phyloP scores from a whole-genome alignment of 2,888 invertebrate species.

The Phaedon cochleariae region DNA sequence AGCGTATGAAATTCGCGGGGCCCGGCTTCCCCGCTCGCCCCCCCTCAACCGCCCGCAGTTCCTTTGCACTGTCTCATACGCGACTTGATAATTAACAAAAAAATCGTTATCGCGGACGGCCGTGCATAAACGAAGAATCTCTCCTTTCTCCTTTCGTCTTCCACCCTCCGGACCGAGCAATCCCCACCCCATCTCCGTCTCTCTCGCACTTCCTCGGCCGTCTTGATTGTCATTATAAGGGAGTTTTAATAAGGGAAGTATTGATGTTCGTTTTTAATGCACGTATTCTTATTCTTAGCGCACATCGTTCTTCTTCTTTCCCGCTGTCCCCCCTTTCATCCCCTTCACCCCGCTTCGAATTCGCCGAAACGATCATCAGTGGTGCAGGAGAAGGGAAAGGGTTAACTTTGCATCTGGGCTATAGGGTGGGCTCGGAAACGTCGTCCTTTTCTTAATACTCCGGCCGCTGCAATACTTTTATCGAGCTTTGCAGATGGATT shows the following conservation, averaged over 20 bases:
- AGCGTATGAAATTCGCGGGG: conserved; percentile 43
- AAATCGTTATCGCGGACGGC: conserved; percentile 64
- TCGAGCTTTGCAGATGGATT: too few species aligned
- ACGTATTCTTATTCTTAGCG: conserved; percentile 61
- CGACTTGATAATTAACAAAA: conserved; percentile 65
- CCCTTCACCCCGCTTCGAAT: conserved; percentile 28
- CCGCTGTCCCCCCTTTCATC: conserved; percentile 27
- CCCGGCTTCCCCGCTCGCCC: conserved; percentile 20
- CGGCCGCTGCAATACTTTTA: too few species aligned
- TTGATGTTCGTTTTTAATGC: conserved; percentile 63
- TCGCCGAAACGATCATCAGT: conserved; percentile 33
- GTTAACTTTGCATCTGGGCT: conserved; percentile 17
- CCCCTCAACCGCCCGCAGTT: conserved; percentile 30
- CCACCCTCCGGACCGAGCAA: conserved; percentile 40
- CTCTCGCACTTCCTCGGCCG: conserved; percentile 54
- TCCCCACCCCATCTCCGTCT: conserved; percentile 46
- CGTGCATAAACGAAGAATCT: conserved; percentile 63
- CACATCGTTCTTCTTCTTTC: conserved; percentile 52
- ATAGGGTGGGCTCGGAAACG: too few species aligned
- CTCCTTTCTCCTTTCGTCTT: conserved; percentile 56
- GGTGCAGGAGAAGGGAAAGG: conserved; percentile 26
- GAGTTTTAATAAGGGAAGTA: conserved; percentile 63
- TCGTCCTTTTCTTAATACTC: too few species aligned
- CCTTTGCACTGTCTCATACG: conserved; percentile 57
- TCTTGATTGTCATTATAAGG: conserved; percentile 62